Percentiles rank a stretch among this genome's conserved stretches.
Conservation (phyloP, 1,140 invertebrate genomes). For the Atopsyche davidsoni region DNA sequence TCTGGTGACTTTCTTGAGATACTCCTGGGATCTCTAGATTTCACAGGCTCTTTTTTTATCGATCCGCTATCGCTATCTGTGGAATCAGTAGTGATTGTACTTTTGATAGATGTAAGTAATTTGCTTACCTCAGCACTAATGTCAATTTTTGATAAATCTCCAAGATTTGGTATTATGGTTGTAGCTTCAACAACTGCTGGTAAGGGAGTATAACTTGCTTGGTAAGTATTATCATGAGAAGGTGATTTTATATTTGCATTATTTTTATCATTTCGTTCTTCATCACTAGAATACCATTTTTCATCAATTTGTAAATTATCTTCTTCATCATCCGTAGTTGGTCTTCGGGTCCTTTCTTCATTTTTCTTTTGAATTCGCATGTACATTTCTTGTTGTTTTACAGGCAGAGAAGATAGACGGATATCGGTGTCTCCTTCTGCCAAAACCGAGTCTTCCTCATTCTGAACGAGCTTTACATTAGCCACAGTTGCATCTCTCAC, state of each 20-base stretch:
- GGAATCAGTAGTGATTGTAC: conserved; percentile 30
- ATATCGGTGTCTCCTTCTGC: conserved; percentile 49
- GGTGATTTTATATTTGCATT: conserved; percentile 39
- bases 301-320: conserved; percentile 55
- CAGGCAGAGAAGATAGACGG: conserved; percentile 47
- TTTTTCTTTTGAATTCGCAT: conserved; percentile 46
- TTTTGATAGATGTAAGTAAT: conserved; percentile 57
- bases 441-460: conserved; percentile 34
- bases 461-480: conserved; percentile 18
- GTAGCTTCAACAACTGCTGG: conserved; percentile 40
- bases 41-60: conserved; percentile 28
- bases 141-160: conserved; percentile 66
- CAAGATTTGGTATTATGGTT: conserved; percentile 58
- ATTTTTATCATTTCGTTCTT: conserved; percentile 43
- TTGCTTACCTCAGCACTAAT: conserved; percentile 67
- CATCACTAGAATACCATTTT: conserved; percentile 74
- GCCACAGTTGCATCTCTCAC: conserved; percentile 37
- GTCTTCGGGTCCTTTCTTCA: conserved; percentile 42
- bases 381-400: conserved; percentile 62
- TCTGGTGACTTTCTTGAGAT: conserved; percentile 21
- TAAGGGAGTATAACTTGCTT: conserved; percentile 26
- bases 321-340: conserved; percentile 48
- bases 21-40: conserved; percentile 32
- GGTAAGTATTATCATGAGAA: conserved; percentile 29
- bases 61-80: conserved; percentile 37